These are phyloP conservation scores for Sycophila sp. DNA, from an alignment of 1,140 invertebrate genomes.

Conservation along the genomic window DNA sequence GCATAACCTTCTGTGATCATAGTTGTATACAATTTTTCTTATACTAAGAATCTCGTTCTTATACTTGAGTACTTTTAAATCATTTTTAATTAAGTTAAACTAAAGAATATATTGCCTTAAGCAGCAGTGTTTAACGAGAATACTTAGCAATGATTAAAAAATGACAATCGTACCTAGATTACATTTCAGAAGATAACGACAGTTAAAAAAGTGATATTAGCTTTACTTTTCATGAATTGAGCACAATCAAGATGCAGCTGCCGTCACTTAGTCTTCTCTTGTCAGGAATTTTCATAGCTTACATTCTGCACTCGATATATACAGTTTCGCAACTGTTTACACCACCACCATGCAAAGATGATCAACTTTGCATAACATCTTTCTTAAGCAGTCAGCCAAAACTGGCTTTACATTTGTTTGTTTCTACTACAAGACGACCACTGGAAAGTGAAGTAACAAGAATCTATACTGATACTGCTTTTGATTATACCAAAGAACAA, in stretches of 20 bases:
- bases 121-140: no score
- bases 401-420: conserved; percentile 70
- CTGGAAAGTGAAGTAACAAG: conserved; percentile 55
- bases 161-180: no score
- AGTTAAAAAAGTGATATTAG: neutral
- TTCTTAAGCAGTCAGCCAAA: conserved; percentile 69
- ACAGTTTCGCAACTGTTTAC: conserved; percentile 77
- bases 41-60: no score
- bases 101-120: no score
- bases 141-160: no score
- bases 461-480: conserved; percentile 60
- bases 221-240: neutral
- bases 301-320: conserved; percentile 79
- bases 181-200: no score
- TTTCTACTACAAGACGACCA: conserved; percentile 67
- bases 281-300: conserved; percentile 73
- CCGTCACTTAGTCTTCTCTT: conserved; percentile 69
- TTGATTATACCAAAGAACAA: conserved; percentile 66
- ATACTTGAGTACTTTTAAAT: no score
- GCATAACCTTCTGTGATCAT: no score
- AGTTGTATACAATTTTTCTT: no score
- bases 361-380: conserved; percentile 70
- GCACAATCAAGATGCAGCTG: conserved; percentile 48
- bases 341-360: conserved; percentile 73
- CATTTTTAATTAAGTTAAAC: no score